A percentile compares a stretch with the other conserved stretches of the same genome.
phyloP scores from a whole-genome alignment of 2,113 vertebrate species.

The Tragelaphus scriptus region DNA sequence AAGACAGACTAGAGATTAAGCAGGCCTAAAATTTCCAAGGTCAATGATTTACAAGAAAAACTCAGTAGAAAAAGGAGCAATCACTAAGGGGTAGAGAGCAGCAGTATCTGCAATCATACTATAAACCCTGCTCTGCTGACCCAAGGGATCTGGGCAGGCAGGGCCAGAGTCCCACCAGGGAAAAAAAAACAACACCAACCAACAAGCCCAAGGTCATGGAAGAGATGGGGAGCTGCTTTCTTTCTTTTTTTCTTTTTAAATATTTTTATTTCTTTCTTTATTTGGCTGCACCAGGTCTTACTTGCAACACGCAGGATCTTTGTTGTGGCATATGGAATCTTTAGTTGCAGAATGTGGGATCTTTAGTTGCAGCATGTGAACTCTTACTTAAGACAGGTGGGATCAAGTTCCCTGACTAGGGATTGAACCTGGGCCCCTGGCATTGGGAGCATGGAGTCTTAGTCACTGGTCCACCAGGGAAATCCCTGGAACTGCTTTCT shows the following conservation, averaged over 20 bases:
- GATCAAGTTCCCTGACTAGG: neutral
- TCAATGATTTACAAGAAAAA: constrained; percentile 43
- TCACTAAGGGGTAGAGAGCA: neutral
- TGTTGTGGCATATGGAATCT: neutral
- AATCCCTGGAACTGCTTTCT: neutral
- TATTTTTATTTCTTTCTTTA: neutral
- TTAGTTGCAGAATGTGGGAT: neutral
- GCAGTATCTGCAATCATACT: neutral
- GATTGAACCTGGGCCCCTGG: neutral
- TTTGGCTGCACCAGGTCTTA: neutral
- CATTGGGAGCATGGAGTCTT: neutral
- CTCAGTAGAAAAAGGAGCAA: neutral
- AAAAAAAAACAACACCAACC: neutral
- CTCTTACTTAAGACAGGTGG: neutral
- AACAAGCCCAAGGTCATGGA: neutral
- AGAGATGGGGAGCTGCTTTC: neutral
- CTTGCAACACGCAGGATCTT: neutral
- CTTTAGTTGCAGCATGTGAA: neutral
- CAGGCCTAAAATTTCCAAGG: neutral
- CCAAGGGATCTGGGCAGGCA: neutral
- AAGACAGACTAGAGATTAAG: neutral
- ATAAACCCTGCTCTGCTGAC: neutral
- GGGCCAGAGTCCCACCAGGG: neutral
- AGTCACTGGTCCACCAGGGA: neutral
- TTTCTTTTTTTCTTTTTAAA: neutral